Base-by-base conservation (phyloP, 2,888 invertebrate species). In the Melanchra persicariae region DNA sequence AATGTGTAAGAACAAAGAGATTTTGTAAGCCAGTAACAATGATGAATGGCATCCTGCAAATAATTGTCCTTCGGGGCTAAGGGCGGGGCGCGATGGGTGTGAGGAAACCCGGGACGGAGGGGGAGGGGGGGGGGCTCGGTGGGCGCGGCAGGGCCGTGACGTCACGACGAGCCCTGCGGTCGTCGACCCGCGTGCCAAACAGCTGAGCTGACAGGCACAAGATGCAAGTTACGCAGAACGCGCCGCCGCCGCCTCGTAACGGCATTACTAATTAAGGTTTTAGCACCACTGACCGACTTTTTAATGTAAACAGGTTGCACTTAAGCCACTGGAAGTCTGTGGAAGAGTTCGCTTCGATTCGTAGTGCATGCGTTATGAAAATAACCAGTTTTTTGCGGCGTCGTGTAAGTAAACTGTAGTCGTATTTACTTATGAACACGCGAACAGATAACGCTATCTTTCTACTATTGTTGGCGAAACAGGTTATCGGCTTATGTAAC, bases 11-110 rank as follows among this genome's bases (percentile, higher is more conserved):
- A 86, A 89, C 88, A 89, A 89, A 87, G 89, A 87, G 86, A 89
- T 87, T 87, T 87, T 81, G 87, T 87, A 84, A 85, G 82, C 83
- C 83, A 79, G 86, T 85, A 85, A 88, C 88, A 88, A 89, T 93
- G 93, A 93, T 92, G 92, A 93, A 93, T 92, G 91, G 91, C 87
- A 90, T 91, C 90, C 93, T 93, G 93, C 92, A 93, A 93, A 92
- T 93, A 92, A 94, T 93, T 91, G 93, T 92, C 90, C 91, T 91
- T 89, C 82, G 81, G 72, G 74, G 76, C 77, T 84, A 79, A 85
- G 87, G 83, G 85, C 83, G 81, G 82, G 83, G 82, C 79, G 80
- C 79, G 79, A 80, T 67, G 86, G 85, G 85, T 65, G 67, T 60
- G 69, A 68, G 72, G 79, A 45, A 74, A 47, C 83, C 79, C 70